Base-by-base conservation (phyloP, 2,888 invertebrate species). In the Acleris laterana region DNA sequence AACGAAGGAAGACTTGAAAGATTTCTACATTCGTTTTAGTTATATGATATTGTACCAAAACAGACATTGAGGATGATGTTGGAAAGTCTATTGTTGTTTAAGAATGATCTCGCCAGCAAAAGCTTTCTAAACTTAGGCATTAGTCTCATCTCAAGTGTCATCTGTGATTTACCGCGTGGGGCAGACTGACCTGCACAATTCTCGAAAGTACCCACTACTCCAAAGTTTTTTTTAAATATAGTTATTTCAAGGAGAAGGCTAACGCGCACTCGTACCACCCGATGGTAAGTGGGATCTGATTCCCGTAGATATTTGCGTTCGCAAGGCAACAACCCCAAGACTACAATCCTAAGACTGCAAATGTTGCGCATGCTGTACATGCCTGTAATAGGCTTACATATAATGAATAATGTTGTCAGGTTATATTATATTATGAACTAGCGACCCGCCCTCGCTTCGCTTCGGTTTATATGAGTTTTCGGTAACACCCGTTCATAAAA, bases 61-160 rank as follows among this genome's bases (percentile, higher is more conserved):
- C 44, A 32, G 13, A 28, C 9, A 17, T 62, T 19, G 38, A 48
- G 38, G 19, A 46, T 61, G 19, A 51, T 44, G 51, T 58, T 38
- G 17, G 53, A 64, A 59, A 11, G 53, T 60, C 49, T 38, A 55
- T 64, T 64, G 53, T 60, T 52, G 32, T 52, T 17, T 11, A 17
- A n/a, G 32, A 52, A 59, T 49, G 13, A 59, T 59, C 49, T 11
- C 44, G 20, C 49, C 55, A 44, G 17, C 50, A 50, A 49, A 58
- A 53, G 55, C 66, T 66, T 66, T 62, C 66, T 57, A 66, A 57
- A 28, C 38, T 32, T 62, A 61, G 61, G 59, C 56, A 56, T 62
- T 62, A 57, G 61, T 56, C 66, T 66, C 50, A 25, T 56, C 66
- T 66, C 50, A 25, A 66, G 46, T 38, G 50, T 49, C 55, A 32